Percentiles rank a stretch among this genome's conserved stretches.
Evolutionary conservation across 2,113 vertebrate genomes (phyloP).

Genomic region (Ahaetulla prasina): DNA sequence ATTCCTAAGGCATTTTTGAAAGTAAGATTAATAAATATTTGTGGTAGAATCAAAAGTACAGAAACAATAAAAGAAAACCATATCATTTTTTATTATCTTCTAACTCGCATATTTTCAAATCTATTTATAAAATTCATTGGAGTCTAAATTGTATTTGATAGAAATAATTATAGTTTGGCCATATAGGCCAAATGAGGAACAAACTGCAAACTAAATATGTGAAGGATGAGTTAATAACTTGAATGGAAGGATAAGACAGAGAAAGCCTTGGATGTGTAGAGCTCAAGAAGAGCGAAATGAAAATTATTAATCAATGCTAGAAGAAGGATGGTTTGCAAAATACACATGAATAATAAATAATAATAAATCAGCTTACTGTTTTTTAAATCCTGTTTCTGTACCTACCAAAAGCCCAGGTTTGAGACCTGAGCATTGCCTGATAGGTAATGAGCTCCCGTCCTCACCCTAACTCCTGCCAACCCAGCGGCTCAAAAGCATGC

Average conservation of each 20-base stretch:
- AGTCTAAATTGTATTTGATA: neutral
- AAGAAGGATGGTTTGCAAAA: neutral
- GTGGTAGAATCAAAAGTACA: neutral
- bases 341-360: neutral
- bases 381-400: neutral
- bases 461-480: neutral
- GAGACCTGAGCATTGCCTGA: neutral
- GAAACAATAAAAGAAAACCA: neutral
- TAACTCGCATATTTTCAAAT: neutral
- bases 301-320: neutral
- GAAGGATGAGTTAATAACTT: neutral
- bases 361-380: neutral
- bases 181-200: neutral
- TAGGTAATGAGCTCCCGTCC: neutral
- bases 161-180: neutral
- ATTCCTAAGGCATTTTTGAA: neutral
- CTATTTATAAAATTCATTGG: neutral
- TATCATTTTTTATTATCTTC: neutral
- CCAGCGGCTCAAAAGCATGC: neutral
- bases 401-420: neutral
- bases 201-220: neutral
- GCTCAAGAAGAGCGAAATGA: neutral
- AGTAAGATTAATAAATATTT: neutral
- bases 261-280: neutral
- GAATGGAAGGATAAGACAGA: neutral